Evolutionary conservation across 2,113 vertebrate species (phyloP).

Genomic region (Ascaphus truei): DNA sequence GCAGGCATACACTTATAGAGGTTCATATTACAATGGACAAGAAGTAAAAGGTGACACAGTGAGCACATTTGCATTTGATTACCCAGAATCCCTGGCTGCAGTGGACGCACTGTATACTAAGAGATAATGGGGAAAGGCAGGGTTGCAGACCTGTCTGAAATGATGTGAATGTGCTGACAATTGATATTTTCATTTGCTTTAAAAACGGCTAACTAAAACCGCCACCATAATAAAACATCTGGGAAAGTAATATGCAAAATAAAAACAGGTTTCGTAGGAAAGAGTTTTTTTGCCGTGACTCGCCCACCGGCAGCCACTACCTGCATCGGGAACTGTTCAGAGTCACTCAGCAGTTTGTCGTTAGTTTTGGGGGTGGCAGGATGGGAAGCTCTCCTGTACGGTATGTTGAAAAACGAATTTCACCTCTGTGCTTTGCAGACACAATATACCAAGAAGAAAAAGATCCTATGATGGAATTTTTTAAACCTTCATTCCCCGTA

Average conservation of each 20-base stretch:
- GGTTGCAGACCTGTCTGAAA: too few species aligned
- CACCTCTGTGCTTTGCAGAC: slow-evolving; percentile 14
- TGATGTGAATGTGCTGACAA: too few species aligned
- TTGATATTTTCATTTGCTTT: too few species aligned
- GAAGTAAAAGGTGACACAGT: too few species aligned
- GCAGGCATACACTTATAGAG: too few species aligned
- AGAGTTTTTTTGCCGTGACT: neutral
- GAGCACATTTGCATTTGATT: too few species aligned
- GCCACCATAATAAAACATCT: too few species aligned
- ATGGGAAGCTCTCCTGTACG: neutral
- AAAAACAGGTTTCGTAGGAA: neutral
- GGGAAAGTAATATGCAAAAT: neutral
- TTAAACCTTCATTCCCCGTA: slow-evolving; percentile 22
- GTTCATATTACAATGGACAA: too few species aligned
- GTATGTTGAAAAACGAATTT: slow-evolving; percentile 17
- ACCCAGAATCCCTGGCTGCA: too few species aligned
- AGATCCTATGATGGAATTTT: slow-evolving; percentile 25
- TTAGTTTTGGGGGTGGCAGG: neutral
- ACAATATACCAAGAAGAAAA: slow-evolving; percentile 10
- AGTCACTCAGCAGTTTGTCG: neutral
- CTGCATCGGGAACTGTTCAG: neutral
- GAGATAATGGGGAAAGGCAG: too few species aligned
- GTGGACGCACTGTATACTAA: too few species aligned
- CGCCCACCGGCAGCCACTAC: neutral
- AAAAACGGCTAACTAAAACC: too few species aligned